Conservation (phyloP, 2,113 vertebrate species). For the Neogobius melanostomus region DNA sequence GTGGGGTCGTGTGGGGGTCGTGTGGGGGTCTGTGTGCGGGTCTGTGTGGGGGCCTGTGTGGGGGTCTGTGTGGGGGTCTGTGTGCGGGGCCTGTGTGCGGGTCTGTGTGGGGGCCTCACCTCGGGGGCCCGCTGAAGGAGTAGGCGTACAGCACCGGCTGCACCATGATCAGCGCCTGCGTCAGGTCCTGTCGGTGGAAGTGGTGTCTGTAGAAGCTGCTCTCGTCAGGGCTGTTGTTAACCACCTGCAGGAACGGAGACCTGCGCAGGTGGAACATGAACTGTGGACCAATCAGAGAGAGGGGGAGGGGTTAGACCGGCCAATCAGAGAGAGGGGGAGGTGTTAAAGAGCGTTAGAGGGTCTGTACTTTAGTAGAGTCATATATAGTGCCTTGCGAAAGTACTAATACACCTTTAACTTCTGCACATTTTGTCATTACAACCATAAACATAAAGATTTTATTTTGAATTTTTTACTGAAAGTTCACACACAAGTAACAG, state of each 20-base stretch:
- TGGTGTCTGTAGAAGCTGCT: constrained; percentile 96
- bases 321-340: neutral
- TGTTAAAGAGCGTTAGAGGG: neutral
- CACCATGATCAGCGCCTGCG: constrained; percentile 97
- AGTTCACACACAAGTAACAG: too few species aligned
- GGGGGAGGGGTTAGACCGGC: neutral
- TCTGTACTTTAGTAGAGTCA: too few species aligned
- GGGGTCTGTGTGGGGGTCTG: too few species aligned
- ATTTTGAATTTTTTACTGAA: too few species aligned
- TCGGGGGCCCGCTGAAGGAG: constrained; percentile 95
- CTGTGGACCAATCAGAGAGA: constrained; percentile 60
- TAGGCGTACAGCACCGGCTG: constrained; percentile 98
- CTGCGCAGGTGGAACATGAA: constrained; percentile 98
- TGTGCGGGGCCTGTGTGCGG: neutral
- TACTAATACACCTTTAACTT: too few species aligned
- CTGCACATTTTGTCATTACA: too few species aligned
- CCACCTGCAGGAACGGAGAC: constrained; percentile 96
- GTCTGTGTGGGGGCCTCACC: constrained; percentile 74
- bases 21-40: too few species aligned
- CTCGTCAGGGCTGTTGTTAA: constrained; percentile 97
- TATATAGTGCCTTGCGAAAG: too few species aligned
- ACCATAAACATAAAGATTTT: too few species aligned
- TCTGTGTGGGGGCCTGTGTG: too few species aligned
- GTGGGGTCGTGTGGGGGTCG: too few species aligned
- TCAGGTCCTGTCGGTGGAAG: constrained; percentile 93